Percentiles rank a stretch among this genome's conserved stretches.
Evolutionary conservation across 2,888 invertebrate genomes (phyloP).

Genomic region (Dione juno): DNA sequence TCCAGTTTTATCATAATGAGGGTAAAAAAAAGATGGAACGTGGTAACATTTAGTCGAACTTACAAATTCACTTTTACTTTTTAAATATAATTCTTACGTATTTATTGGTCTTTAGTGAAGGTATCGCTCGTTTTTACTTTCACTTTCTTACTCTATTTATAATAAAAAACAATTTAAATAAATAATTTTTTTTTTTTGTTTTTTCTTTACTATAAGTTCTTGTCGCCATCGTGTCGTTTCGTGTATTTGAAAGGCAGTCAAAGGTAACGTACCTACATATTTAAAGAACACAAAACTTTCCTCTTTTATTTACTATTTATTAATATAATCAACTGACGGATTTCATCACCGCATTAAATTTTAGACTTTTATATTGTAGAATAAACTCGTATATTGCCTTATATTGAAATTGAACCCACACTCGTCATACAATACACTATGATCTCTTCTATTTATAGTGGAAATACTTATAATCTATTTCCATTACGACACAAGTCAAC

Average conservation of each 20-base stretch:
- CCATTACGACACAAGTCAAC: neutral
- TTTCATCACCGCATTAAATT: no score
- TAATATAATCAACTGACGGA: no score
- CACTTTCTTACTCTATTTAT: neutral
- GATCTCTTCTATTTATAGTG: neutral
- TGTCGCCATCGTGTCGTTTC: neutral
- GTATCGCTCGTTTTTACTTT: neutral
- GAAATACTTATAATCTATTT: neutral
- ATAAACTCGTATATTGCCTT: no score
- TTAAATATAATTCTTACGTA: neutral
- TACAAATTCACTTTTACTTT: constrained; percentile 32
- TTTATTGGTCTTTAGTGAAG: neutral
- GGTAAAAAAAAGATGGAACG: constrained; percentile 33
- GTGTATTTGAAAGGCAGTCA: neutral
- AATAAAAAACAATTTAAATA: neutral
- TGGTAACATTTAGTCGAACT: constrained; percentile 28
- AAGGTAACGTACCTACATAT: no score
- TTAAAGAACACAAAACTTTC: no score
- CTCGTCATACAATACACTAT: no score
- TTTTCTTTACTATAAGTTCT: no score
- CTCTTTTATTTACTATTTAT: no score
- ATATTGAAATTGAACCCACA: neutral
- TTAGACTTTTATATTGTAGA: no score
- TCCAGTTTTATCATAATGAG: constrained; percentile 37
- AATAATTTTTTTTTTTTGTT: no score